Percentiles rank a stretch among this genome's conserved stretches.
These are phyloP conservation scores for Diplogasteroides magnus DNA, from an alignment of 1,140 invertebrate genomes.

Conservation along the genomic window DNA sequence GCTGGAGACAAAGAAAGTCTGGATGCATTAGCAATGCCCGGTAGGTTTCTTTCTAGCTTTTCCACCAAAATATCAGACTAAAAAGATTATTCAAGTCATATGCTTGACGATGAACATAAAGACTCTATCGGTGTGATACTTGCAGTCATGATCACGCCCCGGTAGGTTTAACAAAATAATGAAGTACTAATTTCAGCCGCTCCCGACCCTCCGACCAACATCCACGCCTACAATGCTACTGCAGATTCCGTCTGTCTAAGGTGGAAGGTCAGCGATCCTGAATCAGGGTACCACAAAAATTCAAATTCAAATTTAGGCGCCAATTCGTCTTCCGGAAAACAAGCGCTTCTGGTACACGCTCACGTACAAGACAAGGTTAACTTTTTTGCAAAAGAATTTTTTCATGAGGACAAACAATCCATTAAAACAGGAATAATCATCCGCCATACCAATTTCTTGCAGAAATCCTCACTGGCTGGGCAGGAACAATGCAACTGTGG, in stretches of 20 bases:
- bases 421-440: too few relatives aligned
- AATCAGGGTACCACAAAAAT: too few relatives aligned
- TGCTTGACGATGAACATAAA: too few relatives aligned
- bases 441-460: too few relatives aligned
- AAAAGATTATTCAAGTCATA: too few relatives aligned
- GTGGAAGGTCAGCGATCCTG: constrained; percentile 42
- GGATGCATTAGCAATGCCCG: constrained; percentile 6
- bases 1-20: background rate
- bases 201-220: constrained; percentile 43
- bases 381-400: background rate
- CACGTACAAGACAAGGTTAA: constrained; percentile 32
- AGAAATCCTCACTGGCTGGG: constrained; percentile 11
- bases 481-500: constrained; percentile 45
- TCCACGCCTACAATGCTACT: constrained; percentile 49
- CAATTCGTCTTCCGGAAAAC: constrained; percentile 30
- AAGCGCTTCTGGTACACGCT: constrained; percentile 54
- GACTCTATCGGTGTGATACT: too few relatives aligned
- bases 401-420: constrained; percentile 2
- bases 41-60: too few relatives aligned
- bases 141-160: too few relatives aligned
- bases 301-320: too few relatives aligned
- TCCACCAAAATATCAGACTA: too few relatives aligned
- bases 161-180: too few relatives aligned
- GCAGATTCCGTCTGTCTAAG: constrained; percentile 50
- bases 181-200: too few relatives aligned